Evolutionary conservation across 2,797 vertebrate species (phyloP).

Genomic region (Knipowitschia caucasica): DNA sequence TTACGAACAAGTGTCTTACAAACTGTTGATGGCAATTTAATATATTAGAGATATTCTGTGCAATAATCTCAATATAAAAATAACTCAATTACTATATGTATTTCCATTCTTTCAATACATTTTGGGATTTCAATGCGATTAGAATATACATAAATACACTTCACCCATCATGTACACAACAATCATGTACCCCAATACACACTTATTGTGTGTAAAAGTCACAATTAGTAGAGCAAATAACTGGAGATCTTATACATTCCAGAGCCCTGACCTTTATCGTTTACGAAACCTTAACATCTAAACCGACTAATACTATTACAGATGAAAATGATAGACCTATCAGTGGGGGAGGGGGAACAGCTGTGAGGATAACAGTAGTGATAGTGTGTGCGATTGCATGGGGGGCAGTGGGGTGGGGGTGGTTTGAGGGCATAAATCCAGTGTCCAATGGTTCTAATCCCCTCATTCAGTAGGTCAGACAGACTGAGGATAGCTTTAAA

Average conservation of each 20-base stretch:
- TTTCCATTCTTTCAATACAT: too few species aligned
- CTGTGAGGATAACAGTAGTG: conserved; percentile 33
- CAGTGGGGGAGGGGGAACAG: conserved; percentile 51
- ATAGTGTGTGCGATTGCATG: conserved; percentile 15
- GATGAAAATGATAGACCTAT: conserved; percentile 19
- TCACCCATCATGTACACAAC: too few species aligned
- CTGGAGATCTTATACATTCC: conserved; percentile 3
- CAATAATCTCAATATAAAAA: too few species aligned
- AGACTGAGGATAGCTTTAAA: conserved; percentile 46
- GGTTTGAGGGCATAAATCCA: conserved; percentile 48
- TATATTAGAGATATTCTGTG: not conserved
- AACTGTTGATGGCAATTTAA: not conserved
- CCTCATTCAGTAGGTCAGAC: conserved; percentile 68
- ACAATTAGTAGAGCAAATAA: too few species aligned
- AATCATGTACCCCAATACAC: too few species aligned
- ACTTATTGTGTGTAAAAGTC: too few species aligned
- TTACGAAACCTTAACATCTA: conserved; percentile 18
- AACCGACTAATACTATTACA: conserved; percentile 29
- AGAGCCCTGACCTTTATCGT: conserved; percentile 16
- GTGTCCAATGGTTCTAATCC: conserved; percentile 67
- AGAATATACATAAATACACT: too few species aligned
- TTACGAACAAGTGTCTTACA: not conserved
- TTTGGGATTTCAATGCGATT: too few species aligned
- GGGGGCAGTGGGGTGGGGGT: conserved; percentile 5
- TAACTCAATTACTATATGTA: too few species aligned